Conservation (phyloP, 2,113 vertebrate genomes). For the Fulmarus glacialis region DNA sequence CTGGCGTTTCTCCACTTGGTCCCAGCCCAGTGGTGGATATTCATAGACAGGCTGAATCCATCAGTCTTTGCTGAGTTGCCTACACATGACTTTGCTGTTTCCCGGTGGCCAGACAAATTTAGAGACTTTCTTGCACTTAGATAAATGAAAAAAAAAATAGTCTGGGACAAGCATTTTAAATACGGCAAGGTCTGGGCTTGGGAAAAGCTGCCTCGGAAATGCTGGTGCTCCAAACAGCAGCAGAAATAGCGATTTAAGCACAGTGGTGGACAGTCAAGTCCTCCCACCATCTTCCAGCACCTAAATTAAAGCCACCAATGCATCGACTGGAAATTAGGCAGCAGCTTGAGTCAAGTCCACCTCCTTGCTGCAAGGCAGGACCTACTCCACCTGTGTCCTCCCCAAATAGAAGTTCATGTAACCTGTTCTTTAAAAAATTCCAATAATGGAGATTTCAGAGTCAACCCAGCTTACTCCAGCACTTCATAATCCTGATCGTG, state of each 20-base stretch:
- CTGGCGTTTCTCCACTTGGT: not conserved
- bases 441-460: not conserved
- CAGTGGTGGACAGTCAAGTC: not conserved
- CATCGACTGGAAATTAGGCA: not conserved
- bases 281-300: not conserved
- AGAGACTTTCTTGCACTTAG: not conserved
- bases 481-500: not conserved
- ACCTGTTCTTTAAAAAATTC: not conserved
- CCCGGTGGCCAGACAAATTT: not conserved
- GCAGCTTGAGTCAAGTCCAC: not conserved
- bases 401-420: not conserved
- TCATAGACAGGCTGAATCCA: not conserved
- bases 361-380: not conserved
- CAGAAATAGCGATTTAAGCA: not conserved
- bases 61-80: not conserved
- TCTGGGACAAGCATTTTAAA: not conserved
- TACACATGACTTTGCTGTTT: not conserved
- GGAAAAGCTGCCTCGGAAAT: not conserved
- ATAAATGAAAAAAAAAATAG: not conserved
- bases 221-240: not conserved
- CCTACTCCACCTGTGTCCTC: not conserved
- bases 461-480: not conserved
- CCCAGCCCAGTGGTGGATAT: not conserved
- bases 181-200: not conserved
- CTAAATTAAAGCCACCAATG: not conserved